phyloP scores from a whole-genome alignment of 2,797 vertebrate genomes.

The Alca torda region DNA sequence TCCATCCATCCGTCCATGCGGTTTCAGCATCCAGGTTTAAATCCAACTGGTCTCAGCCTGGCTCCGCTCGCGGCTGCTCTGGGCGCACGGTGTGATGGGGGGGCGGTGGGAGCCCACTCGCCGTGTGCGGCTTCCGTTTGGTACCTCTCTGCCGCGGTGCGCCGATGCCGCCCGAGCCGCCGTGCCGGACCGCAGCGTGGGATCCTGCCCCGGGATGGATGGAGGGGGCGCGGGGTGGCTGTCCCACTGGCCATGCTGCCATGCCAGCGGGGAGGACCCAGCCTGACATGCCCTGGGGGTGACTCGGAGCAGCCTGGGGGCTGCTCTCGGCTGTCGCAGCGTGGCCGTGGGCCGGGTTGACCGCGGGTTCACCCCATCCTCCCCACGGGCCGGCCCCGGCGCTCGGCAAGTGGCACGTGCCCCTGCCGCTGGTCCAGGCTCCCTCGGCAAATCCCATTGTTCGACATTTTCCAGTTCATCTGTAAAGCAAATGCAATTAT shows the following conservation, averaged over 20 bases:
- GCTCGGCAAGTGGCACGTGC: neutral
- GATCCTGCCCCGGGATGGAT: neutral
- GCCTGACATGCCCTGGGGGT: neutral
- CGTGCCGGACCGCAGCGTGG: fast-evolving
- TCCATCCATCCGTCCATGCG: too few relatives aligned
- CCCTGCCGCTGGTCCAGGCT: neutral
- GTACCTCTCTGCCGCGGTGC: neutral
- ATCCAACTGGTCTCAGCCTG: fast-evolving
- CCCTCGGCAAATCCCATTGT: neutral
- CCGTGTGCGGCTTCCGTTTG: fast-evolving
- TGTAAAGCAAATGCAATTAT: constrained; percentile 60
- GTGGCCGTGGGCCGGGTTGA: neutral
- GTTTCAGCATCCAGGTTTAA: neutral
- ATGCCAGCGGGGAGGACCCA: neutral
- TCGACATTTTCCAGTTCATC: constrained; percentile 56
- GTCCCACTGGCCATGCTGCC: neutral
- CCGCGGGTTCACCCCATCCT: fast-evolving
- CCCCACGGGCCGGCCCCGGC: fast-evolving
- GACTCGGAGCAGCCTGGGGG: neutral
- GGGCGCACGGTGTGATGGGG: neutral
- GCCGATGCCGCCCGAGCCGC: fast-evolving
- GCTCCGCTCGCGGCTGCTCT: fast-evolving
- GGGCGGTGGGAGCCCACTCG: fast-evolving
- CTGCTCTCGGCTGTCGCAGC: fast-evolving
- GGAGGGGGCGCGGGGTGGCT: fast-evolving